Percentiles rank a stretch among this genome's conserved stretches.
These are phyloP conservation scores for Pantherophis guttatus DNA, from an alignment of 2,113 vertebrate genomes.

Conservation along the genomic window DNA sequence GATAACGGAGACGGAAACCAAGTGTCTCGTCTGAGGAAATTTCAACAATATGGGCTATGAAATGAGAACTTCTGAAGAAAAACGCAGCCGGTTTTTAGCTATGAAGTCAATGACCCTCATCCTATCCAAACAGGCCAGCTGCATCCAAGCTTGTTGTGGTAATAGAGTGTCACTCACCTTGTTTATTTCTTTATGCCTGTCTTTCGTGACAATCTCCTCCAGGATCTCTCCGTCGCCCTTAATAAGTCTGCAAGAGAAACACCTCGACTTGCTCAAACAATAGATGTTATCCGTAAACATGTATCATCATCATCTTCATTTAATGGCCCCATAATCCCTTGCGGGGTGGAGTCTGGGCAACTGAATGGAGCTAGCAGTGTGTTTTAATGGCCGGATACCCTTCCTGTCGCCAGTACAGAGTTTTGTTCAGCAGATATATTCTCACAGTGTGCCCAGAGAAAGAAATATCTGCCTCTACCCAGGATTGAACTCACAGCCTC, in stretches of 20 bases:
- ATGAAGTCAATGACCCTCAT: not conserved
- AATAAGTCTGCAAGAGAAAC: slow-evolving; percentile 78
- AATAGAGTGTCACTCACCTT: slow-evolving; percentile 74
- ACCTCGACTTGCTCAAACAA: accelerated
- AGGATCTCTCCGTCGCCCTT: slow-evolving; percentile 94
- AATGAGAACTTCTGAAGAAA: not conserved
- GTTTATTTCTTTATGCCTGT: slow-evolving; percentile 91
- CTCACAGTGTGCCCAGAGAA: too few relatives aligned
- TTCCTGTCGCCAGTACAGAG: too few relatives aligned
- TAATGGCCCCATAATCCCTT: too few relatives aligned
- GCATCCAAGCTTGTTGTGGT: not conserved
- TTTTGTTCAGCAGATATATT: too few relatives aligned
- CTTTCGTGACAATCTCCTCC: slow-evolving; percentile 92
- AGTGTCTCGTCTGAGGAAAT: not conserved
- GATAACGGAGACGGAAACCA: not conserved
- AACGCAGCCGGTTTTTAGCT: not conserved
- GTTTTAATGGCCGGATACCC: too few relatives aligned
- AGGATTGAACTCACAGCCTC: too few relatives aligned
- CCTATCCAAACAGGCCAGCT: accelerated
- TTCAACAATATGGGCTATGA: not conserved
- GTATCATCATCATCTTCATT: too few relatives aligned
- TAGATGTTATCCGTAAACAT: not conserved
- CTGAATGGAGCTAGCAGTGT: too few relatives aligned
- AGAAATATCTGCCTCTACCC: too few relatives aligned
- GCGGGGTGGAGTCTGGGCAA: too few relatives aligned